A percentile compares a stretch with the other conserved stretches of the same genome.
Conservation (phyloP, 2,888 invertebrate genomes). For the Lysandra bellargus region DNA sequence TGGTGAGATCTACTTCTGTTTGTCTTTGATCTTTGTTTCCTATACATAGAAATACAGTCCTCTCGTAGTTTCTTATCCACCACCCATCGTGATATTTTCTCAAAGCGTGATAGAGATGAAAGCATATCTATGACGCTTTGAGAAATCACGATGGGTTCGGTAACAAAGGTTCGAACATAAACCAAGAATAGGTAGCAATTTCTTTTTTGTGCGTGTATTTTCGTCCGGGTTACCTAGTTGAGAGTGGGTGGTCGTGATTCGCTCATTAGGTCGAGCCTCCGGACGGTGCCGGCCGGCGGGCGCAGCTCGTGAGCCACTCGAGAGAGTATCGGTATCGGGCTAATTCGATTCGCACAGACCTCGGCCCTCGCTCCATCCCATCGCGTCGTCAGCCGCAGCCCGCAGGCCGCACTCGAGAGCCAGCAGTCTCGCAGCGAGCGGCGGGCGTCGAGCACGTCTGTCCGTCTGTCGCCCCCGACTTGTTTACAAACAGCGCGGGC, state of each 20-base stretch:
- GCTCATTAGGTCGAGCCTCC: constrained; percentile 35
- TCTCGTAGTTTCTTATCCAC: background rate
- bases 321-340: constrained; percentile 52
- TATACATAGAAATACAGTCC: background rate
- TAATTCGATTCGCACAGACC: constrained; percentile 63
- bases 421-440: constrained; percentile 61
- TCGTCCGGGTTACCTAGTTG: constrained; percentile 27
- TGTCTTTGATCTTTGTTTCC: background rate
- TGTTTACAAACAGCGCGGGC: constrained; percentile 69
- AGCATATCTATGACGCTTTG: background rate
- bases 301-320: constrained; percentile 43
- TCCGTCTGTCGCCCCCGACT: constrained; percentile 50
- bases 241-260: constrained; percentile 38
- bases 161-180: background rate
- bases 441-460: constrained; percentile 56
- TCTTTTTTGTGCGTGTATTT: background rate
- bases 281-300: constrained; percentile 33
- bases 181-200: constrained; percentile 2
- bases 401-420: constrained; percentile 34
- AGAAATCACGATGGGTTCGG: background rate
- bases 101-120: too few species aligned
- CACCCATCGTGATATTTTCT: too few species aligned
- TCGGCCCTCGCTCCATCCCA: constrained; percentile 37
- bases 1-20: background rate
- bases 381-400: constrained; percentile 27